phyloP scores from a whole-genome alignment of 1,140 invertebrate genomes.

The Pemphigus obesinymphae region DNA sequence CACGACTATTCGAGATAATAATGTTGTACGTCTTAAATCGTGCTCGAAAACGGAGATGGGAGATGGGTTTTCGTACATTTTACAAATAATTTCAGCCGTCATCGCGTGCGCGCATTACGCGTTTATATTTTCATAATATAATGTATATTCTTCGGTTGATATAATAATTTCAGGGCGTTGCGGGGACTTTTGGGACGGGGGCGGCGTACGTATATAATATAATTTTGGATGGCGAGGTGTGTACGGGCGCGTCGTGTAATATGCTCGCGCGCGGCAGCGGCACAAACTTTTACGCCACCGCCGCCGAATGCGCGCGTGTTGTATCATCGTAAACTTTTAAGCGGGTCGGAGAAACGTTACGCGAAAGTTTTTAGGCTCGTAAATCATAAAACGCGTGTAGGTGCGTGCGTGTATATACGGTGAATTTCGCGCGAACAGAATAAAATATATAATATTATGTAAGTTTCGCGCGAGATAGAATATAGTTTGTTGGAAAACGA shows the following conservation, averaged over 20 bases:
- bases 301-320: background rate
- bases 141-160: too few species aligned
- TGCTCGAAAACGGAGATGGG: too few species aligned
- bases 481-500: too few species aligned
- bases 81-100: too few species aligned
- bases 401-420: background rate
- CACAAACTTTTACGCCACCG: background rate
- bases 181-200: background rate
- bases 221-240: background rate
- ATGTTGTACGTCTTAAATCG: too few species aligned
- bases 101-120: too few species aligned
- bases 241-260: background rate
- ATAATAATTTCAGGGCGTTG: background rate
- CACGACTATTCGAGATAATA: too few species aligned
- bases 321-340: conserved; percentile 32
- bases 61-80: too few species aligned
- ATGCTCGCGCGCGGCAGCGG: background rate
- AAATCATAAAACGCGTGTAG: conserved; percentile 5
- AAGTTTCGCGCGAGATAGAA: background rate
- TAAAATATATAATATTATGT: background rate
- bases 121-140: too few species aligned
- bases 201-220: background rate
- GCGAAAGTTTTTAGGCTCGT: conserved; percentile 6
- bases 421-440: background rate
- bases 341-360: background rate